Percentiles rank a stretch among this genome's conserved stretches.
phyloP scores from a whole-genome alignment of 2,113 vertebrate species.

The Spilogale gracilis region DNA sequence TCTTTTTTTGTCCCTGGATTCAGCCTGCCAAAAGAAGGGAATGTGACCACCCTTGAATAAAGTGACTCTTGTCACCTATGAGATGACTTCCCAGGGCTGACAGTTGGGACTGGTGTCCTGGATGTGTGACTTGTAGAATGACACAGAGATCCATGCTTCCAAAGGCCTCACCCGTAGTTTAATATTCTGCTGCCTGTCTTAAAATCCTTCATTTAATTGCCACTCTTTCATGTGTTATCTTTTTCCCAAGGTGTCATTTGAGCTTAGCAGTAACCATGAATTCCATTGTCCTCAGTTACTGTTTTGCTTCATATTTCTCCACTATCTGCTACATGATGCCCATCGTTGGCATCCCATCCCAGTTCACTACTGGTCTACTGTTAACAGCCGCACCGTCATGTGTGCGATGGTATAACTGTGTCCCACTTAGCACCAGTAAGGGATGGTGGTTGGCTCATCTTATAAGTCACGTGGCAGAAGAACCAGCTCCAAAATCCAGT shows the following conservation, averaged over 20 bases:
- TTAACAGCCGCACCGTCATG: neutral
- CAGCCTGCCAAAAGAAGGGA: neutral
- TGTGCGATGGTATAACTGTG: neutral
- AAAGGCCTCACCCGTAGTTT: neutral
- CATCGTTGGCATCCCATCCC: neutral
- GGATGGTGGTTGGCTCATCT: neutral
- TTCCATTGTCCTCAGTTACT: neutral
- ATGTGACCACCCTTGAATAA: neutral
- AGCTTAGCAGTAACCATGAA: neutral
- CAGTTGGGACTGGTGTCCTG: accelerated
- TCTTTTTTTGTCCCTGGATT: neutral
- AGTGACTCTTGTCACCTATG: neutral
- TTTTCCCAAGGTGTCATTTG: neutral
- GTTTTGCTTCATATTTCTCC: neutral
- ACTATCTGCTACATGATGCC: neutral
- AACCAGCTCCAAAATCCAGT: neutral
- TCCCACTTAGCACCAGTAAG: neutral
- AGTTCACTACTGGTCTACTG: neutral
- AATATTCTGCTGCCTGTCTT: neutral
- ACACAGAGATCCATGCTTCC: neutral
- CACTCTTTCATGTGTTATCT: neutral
- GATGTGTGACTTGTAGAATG: neutral
- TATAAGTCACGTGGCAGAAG: neutral
- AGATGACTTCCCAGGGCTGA: neutral
- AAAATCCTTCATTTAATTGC: neutral